These are phyloP conservation scores for Tangachromis dhanisi DNA, from an alignment of 2,113 vertebrate genomes.

Conservation along the genomic window DNA sequence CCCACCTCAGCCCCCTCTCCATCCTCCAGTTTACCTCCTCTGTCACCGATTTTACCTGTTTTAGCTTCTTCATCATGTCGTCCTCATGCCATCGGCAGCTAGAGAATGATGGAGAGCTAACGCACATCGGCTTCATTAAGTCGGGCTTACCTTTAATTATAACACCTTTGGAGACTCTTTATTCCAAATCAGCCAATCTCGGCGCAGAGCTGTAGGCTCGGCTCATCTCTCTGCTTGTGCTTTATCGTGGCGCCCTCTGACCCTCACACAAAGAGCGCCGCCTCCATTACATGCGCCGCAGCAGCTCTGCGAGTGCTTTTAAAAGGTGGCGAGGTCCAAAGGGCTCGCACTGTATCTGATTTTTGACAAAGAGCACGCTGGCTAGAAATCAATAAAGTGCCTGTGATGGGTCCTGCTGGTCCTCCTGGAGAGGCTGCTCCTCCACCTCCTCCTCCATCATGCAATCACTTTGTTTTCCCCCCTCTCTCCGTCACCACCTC, in stretches of 20 bases:
- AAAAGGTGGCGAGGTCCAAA: slow-evolving; percentile 97
- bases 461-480: slow-evolving; percentile 8
- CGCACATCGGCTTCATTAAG: background rate
- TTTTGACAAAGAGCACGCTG: slow-evolving; percentile 98
- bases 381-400: slow-evolving; percentile 96
- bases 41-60: background rate
- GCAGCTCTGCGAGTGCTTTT: slow-evolving; percentile 87
- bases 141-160: background rate
- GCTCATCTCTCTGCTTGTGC: slow-evolving; percentile 28
- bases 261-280: slow-evolving; percentile 57
- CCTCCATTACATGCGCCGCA: slow-evolving; percentile 40
- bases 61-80: slow-evolving; percentile 4
- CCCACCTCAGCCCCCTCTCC: background rate
- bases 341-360: slow-evolving; percentile 94
- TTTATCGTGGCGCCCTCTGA: slow-evolving; percentile 47
- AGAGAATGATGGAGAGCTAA: background rate
- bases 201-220: background rate
- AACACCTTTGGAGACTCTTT: background rate
- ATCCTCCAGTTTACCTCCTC: background rate
- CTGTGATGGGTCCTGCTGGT: slow-evolving; percentile 61
- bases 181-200: background rate
- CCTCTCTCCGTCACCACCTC: slow-evolving; percentile 1
- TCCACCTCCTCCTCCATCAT: background rate
- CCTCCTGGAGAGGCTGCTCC: slow-evolving; percentile 62
- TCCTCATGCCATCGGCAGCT: background rate